Percentiles rank a stretch among this genome's conserved stretches.
phyloP scores from a whole-genome alignment of 2,888 invertebrate genomes.

The Bimastos eiseni region DNA sequence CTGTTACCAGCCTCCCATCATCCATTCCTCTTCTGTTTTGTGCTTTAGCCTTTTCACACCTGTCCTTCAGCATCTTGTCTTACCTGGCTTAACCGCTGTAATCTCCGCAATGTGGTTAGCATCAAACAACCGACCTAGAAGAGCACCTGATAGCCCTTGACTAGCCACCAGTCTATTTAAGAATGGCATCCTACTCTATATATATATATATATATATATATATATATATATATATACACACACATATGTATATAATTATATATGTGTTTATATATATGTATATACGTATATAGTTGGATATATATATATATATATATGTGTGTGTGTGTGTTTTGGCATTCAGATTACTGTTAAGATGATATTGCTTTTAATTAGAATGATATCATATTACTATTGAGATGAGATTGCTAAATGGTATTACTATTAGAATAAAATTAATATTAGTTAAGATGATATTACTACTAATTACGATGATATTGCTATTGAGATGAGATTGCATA shows the following conservation, averaged over 20 bases:
- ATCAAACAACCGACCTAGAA: background rate
- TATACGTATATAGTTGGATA: background rate
- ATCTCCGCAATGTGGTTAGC: background rate
- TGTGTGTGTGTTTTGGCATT: background rate
- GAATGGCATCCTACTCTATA: background rate
- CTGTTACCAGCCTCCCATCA: background rate
- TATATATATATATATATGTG: background rate
- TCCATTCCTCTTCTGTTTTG: background rate
- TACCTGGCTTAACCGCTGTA: background rate
- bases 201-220: background rate
- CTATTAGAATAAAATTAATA: too few relatives aligned
- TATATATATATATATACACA: too few relatives aligned
- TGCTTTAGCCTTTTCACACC: background rate
- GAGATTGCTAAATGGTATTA: too few relatives aligned
- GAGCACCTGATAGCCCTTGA: background rate
- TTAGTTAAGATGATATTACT: too few relatives aligned
- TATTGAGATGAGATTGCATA: too few relatives aligned
- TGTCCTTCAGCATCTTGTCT: background rate
- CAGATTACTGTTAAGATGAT: too few relatives aligned
- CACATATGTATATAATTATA: background rate
- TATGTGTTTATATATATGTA: background rate
- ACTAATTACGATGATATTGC: too few relatives aligned
- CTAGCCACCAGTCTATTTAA: background rate
- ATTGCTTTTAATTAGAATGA: too few relatives aligned
- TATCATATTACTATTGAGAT: too few relatives aligned